Base-by-base conservation (phyloP, 2,797 vertebrate species). In the Heteromormyrus szaboi region DNA sequence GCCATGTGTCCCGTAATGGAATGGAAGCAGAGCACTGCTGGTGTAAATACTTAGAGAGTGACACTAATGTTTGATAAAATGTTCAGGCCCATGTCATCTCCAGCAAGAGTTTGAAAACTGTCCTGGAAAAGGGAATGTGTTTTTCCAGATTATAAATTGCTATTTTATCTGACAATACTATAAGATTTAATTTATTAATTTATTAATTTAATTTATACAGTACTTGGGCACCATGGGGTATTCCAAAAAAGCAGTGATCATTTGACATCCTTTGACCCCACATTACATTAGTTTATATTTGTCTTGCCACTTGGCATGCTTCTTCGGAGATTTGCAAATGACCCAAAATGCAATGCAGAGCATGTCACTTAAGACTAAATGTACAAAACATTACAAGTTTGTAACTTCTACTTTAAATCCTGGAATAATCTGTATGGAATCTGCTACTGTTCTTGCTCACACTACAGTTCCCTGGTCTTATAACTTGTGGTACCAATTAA, bases 351-450 rank as follows among this genome's bases (percentile, higher is more conserved):
- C 91, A 91, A 89, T 91, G 90, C 93, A 93, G 68, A 93, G 94
- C 94, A 95, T 95, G 94, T 91, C 88, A 84, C 92, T 91, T 50
- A 90, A 92, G 85, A 91, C 88, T 89, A 72, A 90, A 90, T 90
- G 89, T 92, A 93, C 89, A 91, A 89, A 41, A 89, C 90, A 87
- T 92, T 93, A 14, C 41, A 90, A 91, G 92, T 92, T 89, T 51
- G 50, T 90, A 85, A 76, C 91, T 92, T 87, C 68, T 87, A 87
- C 81, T 88, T 92, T 90, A 59, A 89, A 90, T 90, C 81, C 88
- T 86, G 48, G 59, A 91, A 87, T 59, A 86, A 54, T 89, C 86
- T 92, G 19, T 50, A 41, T 19, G 44, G 50, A 85, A 91, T 89
- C 89, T 91, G 91, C 89, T 90, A 25, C 89, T 93, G 33, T 89